Conservation (phyloP, 2,113 vertebrate genomes). For the Nesogale talazaci region DNA sequence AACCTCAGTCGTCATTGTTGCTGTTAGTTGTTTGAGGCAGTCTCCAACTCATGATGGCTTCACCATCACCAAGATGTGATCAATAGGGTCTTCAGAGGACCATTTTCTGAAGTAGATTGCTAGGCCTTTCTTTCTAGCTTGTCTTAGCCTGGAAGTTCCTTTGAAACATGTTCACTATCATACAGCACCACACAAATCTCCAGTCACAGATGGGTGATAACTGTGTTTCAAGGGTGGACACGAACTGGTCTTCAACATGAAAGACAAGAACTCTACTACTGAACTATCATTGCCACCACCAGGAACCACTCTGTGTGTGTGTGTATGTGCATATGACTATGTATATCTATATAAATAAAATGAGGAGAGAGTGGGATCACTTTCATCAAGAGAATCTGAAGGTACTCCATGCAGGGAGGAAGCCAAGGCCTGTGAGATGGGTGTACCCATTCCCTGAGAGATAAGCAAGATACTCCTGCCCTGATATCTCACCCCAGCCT, state of each 20-base stretch:
- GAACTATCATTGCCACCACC: not conserved
- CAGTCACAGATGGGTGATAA: not conserved
- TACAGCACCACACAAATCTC: not conserved
- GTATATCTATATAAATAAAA: no score
- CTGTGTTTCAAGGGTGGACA: not conserved
- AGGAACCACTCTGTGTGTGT: not conserved
- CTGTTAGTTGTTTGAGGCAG: not conserved
- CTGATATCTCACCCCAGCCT: not conserved
- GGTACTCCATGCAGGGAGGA: fast-evolving
- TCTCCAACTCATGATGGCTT: not conserved
- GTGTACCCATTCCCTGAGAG: not conserved
- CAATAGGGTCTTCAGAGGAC: not conserved
- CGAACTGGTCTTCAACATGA: not conserved
- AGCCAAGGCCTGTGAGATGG: not conserved
- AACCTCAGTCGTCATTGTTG: not conserved
- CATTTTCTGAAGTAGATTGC: not conserved
- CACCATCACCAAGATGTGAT: not conserved
- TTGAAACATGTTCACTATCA: not conserved
- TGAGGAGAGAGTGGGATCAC: no score
- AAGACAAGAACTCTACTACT: not conserved
- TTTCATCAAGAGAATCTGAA: not conserved
- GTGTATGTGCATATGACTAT: no score
- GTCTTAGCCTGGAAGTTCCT: not conserved
- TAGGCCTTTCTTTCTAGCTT: not conserved
- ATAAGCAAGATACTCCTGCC: not conserved